These are phyloP conservation scores for Lamprotornis superbus DNA, from an alignment of 2,113 vertebrate species.

Conservation along the genomic window DNA sequence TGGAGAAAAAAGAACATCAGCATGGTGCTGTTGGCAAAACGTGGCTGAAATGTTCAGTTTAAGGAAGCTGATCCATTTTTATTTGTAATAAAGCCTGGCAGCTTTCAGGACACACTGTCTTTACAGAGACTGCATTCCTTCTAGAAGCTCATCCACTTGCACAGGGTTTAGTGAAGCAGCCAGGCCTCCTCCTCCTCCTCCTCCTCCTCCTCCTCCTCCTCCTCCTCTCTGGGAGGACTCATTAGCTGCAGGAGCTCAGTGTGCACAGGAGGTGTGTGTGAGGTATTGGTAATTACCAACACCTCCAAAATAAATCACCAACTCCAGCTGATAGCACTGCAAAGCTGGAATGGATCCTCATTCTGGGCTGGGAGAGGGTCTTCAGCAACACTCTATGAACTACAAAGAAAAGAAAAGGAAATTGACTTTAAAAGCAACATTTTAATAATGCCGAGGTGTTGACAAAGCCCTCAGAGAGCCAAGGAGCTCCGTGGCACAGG, in stretches of 20 bases:
- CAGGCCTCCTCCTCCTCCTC: not conserved
- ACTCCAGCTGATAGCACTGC: slow-evolving; percentile 6
- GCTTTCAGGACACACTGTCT: not conserved
- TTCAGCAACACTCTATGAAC: slow-evolving; percentile 47
- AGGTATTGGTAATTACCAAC: not conserved
- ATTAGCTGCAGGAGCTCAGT: not conserved
- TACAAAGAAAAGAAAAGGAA: slow-evolving; percentile 57
- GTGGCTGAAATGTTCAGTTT: not conserved
- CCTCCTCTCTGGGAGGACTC: not conserved
- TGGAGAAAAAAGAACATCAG: not conserved
- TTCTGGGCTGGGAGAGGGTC: slow-evolving; percentile 24
- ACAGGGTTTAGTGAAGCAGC: not conserved
- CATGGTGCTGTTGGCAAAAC: not conserved
- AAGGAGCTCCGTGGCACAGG: not conserved
- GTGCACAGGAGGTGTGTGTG: not conserved
- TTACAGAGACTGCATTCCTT: not conserved
- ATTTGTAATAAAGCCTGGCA: not conserved
- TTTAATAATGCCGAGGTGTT: slow-evolving; percentile 38
- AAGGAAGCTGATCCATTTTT: not conserved
- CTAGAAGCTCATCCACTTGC: not conserved
- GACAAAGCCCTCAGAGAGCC: slow-evolving; percentile 20
- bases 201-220: not conserved
- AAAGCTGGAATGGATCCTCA: slow-evolving; percentile 34
- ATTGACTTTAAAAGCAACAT: slow-evolving; percentile 30
- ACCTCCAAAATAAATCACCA: slow-evolving; percentile 12